Percentiles rank a stretch among this genome's conserved stretches.
phyloP scores from a whole-genome alignment of 2,888 invertebrate species.

The Oxytorus armatus region DNA sequence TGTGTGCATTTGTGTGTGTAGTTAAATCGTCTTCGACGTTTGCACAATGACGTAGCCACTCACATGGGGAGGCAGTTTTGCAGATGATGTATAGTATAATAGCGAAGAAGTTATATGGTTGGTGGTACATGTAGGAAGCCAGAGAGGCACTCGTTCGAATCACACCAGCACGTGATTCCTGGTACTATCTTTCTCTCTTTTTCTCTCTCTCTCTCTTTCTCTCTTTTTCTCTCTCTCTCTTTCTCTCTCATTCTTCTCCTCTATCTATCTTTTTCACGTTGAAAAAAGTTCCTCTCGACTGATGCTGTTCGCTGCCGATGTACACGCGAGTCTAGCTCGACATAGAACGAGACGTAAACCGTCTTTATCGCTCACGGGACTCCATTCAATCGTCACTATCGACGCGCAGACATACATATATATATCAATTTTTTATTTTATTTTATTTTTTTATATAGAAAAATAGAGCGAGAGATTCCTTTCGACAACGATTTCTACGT shows the following conservation, averaged over 20 bases:
- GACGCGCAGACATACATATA: slow-evolving; percentile 1
- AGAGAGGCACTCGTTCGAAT: slow-evolving; percentile 19
- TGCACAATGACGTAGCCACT: slow-evolving; percentile 30
- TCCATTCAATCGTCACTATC: slow-evolving; percentile 49
- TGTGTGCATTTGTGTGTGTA: too few relatives aligned
- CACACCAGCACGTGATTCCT: slow-evolving; percentile 9
- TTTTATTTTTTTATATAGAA: background rate
- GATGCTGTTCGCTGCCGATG: slow-evolving; percentile 25
- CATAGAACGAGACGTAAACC: slow-evolving; percentile 29
- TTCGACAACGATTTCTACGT: background rate
- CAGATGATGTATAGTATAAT: slow-evolving; percentile 42
- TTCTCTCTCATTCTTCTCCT: background rate
- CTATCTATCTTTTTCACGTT: slow-evolving; percentile 1
- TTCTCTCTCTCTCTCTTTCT: background rate
- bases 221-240: background rate
- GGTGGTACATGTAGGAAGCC: slow-evolving; percentile 9
- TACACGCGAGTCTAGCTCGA: slow-evolving; percentile 22
- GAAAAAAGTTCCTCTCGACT: background rate
- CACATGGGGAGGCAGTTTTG: slow-evolving; percentile 17
- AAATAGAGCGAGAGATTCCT: background rate
- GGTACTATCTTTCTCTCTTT: background rate
- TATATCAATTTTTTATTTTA: background rate
- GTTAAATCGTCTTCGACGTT: slow-evolving; percentile 34
- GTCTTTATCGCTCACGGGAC: slow-evolving; percentile 29
- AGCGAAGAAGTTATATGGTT: slow-evolving; percentile 8